Base-by-base conservation (phyloP, 2,888 invertebrate genomes). In the Mesorhabditis spiculigera region DNA sequence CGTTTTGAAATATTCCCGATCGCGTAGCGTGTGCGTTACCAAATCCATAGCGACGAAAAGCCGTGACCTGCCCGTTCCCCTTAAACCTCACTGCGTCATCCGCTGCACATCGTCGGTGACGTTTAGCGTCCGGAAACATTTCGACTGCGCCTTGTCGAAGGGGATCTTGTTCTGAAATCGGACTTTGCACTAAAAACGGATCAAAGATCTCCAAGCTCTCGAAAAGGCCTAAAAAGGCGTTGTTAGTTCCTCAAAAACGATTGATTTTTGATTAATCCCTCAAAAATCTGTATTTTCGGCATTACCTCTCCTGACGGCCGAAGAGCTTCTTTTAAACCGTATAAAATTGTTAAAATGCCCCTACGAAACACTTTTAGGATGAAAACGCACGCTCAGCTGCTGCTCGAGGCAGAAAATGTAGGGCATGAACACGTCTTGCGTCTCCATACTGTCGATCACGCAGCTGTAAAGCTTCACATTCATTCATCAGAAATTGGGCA, bases 321-420 rank as follows among this genome's bases (percentile, higher is more conserved):
- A n/a, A n/a, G n/a, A n/a, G n/a, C n/a, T n/a, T n/a, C n/a, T n/a
- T n/a, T n/a, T n/a, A n/a, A n/a, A n/a, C n/a, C n/a, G n/a, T n/a
- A n/a, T n/a, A n/a, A 28, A 28, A 28, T 28, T 3, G 28, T 28
- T 28, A 28, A 66, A 43, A n/a, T 16, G 13, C 63, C 43, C 41
- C 63, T 62, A 28, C 62, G 4, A 8, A 8, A 4, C 62, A 28
- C 67, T 8, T 50, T 4, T 13, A 13, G 13, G 43, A 44, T 41
- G 44, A 66, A 41, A 4, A 67, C 42, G 4, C 13, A 71, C 74
- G 70, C 72, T 74, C n/a, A 75, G 70, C 43, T 78, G 70, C 4
- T 45, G 43, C 66, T 82, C 82, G 63, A 82, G 71, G 50, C 82
- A 82, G 45, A 76, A 72, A 58, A 82, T 74, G 62, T 74, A 72